Base-by-base conservation (phyloP, 2,113 vertebrate genomes). In the Plecturocebus donacophilus region DNA sequence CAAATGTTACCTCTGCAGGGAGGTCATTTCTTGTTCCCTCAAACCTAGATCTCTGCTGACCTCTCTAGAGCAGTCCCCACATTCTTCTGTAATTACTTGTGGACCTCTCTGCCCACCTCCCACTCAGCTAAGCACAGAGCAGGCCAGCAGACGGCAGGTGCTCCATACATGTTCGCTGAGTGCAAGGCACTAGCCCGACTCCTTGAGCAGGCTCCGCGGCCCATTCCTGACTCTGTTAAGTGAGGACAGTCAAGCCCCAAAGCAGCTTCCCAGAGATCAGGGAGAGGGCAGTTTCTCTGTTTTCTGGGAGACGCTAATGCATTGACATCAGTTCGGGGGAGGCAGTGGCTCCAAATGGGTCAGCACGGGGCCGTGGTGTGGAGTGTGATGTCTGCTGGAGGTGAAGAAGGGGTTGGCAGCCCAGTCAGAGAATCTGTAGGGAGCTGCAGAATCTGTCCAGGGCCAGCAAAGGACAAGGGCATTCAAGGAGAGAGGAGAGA, bases 381-480 rank as follows among this genome's bases (percentile, higher is more conserved):
- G 52, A 88, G 45, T 23, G 47, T 30, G 10, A 64, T 12, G 40
- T 47, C 87, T 84, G 17, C 83, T 79, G 87, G 95, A 94, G 96
- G 90, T 92, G 90, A 95, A 88, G 95, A 47, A 89, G 30, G 42
- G 76, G 56, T 58, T 58, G 94, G 86, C 79, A 42, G 96, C 97
- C 96, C 83, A 64, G 42, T 42, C 3, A 11, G 38, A 40, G 86
- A 80, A 61, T 70, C 84, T 0, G 0, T 5, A 75, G 95, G 49
- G 47, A 96, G 97, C 84, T 75, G 96, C 49, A 94, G 96, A 94
- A 94, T 95, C 76, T 87, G 35, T 95, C 94, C 95, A 94, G 96
- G 97, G 94, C 49, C 61, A 40, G 77, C 73, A n/a, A 85, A 93
- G 95, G 96, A 95, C 95, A 98, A 99, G 98, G 97, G 70, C 96